A percentile compares a stretch with the other conserved stretches of the same genome.
phyloP scores from a whole-genome alignment of 1,140 invertebrate species.

The Leptopilina clavipes region DNA sequence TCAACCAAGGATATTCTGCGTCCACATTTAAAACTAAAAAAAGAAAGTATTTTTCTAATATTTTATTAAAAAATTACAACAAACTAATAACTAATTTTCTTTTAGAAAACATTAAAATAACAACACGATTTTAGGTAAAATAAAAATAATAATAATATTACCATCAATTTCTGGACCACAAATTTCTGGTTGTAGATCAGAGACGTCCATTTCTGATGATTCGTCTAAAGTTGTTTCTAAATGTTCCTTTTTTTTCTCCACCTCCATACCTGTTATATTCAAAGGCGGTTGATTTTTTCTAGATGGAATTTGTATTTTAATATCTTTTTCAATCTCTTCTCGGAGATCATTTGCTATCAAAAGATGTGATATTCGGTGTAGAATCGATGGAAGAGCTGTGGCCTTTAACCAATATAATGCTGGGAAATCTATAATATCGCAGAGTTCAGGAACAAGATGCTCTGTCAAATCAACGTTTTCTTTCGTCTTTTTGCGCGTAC shows the following conservation, averaged over 20 bases:
- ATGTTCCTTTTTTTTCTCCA: constrained; percentile 36
- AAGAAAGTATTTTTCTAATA: constrained; percentile 23
- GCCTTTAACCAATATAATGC: constrained; percentile 93
- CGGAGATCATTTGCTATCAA: constrained; percentile 89
- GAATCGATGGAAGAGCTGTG: constrained; percentile 88
- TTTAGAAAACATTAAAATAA: too few species aligned
- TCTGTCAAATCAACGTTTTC: constrained; percentile 79
- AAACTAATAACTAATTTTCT: too few species aligned
- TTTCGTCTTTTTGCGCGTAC: constrained; percentile 73
- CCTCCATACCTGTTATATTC: neutral
- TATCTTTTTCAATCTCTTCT: constrained; percentile 74
- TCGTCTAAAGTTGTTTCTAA: constrained; percentile 48
- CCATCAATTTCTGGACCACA: constrained; percentile 54
- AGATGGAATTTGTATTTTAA: constrained; percentile 57
- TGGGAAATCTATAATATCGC: constrained; percentile 88
- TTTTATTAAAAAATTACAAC: neutral
- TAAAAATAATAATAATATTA: constrained; percentile 35
- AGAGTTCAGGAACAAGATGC: constrained; percentile 93
- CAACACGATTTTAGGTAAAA: too few species aligned
- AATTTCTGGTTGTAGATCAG: constrained; percentile 37
- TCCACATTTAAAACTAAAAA: constrained; percentile 56
- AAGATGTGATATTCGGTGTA: constrained; percentile 87
- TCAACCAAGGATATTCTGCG: constrained; percentile 73
- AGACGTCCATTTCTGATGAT: constrained; percentile 33
- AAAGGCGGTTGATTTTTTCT: constrained; percentile 59